Percentiles rank a stretch among this genome's conserved stretches.
Evolutionary conservation across 1,140 invertebrate species (phyloP).

Genomic region (Pseudomyrmex dendroicus): DNA sequence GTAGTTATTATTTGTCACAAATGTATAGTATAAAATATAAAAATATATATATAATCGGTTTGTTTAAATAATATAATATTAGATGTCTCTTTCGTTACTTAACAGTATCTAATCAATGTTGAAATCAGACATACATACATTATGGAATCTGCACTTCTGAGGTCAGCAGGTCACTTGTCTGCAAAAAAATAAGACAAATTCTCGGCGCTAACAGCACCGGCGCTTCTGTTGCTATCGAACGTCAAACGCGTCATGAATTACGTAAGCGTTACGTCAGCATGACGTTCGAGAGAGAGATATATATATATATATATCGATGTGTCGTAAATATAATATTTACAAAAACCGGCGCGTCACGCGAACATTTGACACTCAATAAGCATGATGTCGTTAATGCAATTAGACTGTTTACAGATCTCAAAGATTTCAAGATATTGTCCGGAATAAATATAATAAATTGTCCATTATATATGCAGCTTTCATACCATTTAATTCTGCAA

Average conservation of each 20-base stretch:
- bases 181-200: neutral
- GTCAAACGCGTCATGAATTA: slow-evolving; percentile 58
- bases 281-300: neutral
- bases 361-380: neutral
- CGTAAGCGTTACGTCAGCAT: slow-evolving; percentile 43
- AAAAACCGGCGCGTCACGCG: neutral
- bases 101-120: neutral
- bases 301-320: no score
- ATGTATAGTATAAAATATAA: no score
- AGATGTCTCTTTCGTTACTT: no score
- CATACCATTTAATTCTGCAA: no score
- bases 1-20: no score
- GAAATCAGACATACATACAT: neutral
- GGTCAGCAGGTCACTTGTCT: neutral
- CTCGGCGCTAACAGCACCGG: neutral
- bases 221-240: neutral
- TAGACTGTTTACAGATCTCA: neutral
- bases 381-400: neutral
- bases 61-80: no score
- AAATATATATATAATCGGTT: no score
- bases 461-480: no score
- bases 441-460: no score
- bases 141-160: neutral
- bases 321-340: slow-evolving; percentile 67
- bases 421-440: no score